Evolutionary conservation across 2,113 vertebrate species (phyloP), one percentile per base, ranked within the genome.

Genomic region (Ondatra zibethicus): DNA sequence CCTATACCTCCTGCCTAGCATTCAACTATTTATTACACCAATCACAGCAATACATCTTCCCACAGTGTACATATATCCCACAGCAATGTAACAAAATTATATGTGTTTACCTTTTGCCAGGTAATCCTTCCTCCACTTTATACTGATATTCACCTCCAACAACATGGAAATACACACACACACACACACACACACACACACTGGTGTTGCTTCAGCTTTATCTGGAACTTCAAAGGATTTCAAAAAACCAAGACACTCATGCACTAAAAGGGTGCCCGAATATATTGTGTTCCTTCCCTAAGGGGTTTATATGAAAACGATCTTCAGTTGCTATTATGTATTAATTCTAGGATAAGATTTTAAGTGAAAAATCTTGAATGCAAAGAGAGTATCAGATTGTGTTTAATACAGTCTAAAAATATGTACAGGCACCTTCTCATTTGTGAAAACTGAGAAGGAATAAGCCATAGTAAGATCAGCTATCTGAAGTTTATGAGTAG

Each of bases 301-400:
- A 52, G 52, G 33, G 4, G 17, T 39, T 78, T 2, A 50, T 39
- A 52, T 73, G n/a, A 86, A 39, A 21, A 75, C 29, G 5, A 82
- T 81, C 19, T 68, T 76, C 92, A 88, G 58, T 68, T 86, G 63
- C 36, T 39, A 5, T 42, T 39, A 17, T 16, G 29, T 45, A 63
- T 92, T 42, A 76, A 92, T 92, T 94, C 50, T n/a, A 94, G 65
- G 21, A 33, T 82, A 87, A 25, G 23, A 1, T 87, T 92, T 65
- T 55, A 94, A 90, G 50, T 33, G 33, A 89, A 90, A 94, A 94
- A 39, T 68, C 9, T 9, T 42, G 89, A 61, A 39, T 89, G 3
- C 12, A 94, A 92, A 47, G 55, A 86, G 27, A 50, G 10, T 82
- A 31, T 82, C 13, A 81, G 82, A 72, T 14, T 45, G 63, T 81